Base-by-base conservation (phyloP, 2,888 invertebrate species). In the Lampropteryx suffumata region DNA sequence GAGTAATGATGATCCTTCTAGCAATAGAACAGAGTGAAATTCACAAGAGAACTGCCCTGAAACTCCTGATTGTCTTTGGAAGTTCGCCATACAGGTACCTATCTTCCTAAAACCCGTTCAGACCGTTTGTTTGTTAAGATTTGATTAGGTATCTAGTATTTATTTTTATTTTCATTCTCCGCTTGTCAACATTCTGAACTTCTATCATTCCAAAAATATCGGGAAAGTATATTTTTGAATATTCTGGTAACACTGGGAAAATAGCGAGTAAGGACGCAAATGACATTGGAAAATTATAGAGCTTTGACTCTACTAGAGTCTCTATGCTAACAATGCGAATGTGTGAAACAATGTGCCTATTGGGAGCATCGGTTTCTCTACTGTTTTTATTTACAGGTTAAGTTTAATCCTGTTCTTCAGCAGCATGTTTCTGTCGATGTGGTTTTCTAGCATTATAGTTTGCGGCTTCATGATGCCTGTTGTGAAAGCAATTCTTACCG, bases 1-100 rank as follows among this genome's bases (percentile, higher is more conserved):
- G 76, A 9, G 66, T 79, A 1, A 78, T 84, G 77, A 71, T 84
- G 54, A 59, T 84, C 1, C 67, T 72, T 1, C 55, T 73, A 6
- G 85, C 80, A 0, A 67, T 86, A 21, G 86, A 87, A 59, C 50
- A 76, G 17, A 73, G 79, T 39, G 64, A 71, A 1, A 42, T 85
- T 3, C 71, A 82, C 42, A 73, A 61, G 47, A 69, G 86, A 36
- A 46, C 73, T 1, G 83, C 84, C 0, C 29, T 83, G n/a, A 84
- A 83, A 64, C 45, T 82, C 1, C 51, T 87, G 2, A 57, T 82
- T 0, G 53, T 74, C 1, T 73, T 82, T 49, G 86, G 86, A n/a
- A 84, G 81, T 56, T 84, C 84, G 3, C 87, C 86, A 65, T 85
- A 82, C 51, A 76, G 80, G 86, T 83, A n/a, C n/a, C n/a, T n/a